Evolutionary conservation across 1,140 invertebrate genomes (phyloP), one percentile per base, ranked within the genome.

Genomic region (Saxidomus purpurata): DNA sequence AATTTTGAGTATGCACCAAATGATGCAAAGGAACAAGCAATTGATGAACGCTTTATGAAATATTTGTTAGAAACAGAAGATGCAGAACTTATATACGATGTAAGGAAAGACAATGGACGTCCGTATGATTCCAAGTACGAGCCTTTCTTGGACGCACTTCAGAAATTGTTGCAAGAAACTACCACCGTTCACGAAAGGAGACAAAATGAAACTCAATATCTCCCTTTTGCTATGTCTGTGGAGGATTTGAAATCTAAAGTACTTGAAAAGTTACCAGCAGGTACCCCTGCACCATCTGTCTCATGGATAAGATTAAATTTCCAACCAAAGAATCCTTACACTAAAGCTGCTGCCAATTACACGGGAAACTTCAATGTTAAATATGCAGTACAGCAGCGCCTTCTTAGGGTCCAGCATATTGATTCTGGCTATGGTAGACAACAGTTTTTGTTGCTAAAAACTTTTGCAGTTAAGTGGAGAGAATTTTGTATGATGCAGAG

Each of bases 361-460:
- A 91, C 89, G n/a, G 90, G 91, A 31, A 67, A 59, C 49, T 77
- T 90, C 17, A 69, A 89, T 71, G 59, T 92, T 0, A 92, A 90
- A 40, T 90, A 67, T 83, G 69, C 43, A 31, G 79, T 92, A 13
- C 92, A 92, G 52, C 52, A 82, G 49, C 76, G 92, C 43, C 86
- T 89, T 34, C 36, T 90, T 3, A 13, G 82, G 0, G 47, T 31
- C 17, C 34, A 80, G 28, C 90, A 91, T 82, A n/a, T 47, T 31
- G 92, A 92, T 79, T 28, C 31, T 17, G 25, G 49, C 8, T 91
- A 61, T 71, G 49, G 36, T 11, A n/a, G 63, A 19, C 61, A 86
- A 11, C 55, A 90, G 15, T 85, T 89, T 69, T 19, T 40, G 25
- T 84, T 91, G 28, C 28, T 88, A 36, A 90, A 89, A 77, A 17